Evolutionary conservation across 53 echinoderm and acorn worm genomes (phyloP).

Genomic region (Stichopus horrens): DNA sequence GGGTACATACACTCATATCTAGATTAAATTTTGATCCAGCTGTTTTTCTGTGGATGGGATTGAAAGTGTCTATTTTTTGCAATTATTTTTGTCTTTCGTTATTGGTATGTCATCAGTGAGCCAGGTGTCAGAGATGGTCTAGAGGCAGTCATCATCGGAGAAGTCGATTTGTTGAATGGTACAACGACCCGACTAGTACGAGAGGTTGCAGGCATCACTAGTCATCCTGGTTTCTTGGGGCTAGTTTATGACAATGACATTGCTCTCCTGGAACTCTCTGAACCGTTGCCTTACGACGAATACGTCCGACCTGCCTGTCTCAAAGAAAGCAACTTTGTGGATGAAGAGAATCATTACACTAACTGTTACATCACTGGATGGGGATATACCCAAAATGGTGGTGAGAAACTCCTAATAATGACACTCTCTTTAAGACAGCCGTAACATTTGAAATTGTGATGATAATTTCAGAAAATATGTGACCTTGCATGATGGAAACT

Average conservation of each 20-base stretch:
- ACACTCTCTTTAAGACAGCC: neutral
- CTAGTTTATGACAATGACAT: slow-evolving; percentile 41
- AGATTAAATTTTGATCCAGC: too few relatives aligned
- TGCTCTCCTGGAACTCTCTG: slow-evolving; percentile 54
- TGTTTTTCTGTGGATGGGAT: too few relatives aligned
- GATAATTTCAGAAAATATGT: neutral
- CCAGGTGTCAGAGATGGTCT: slow-evolving; percentile 22
- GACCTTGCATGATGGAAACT: too few relatives aligned
- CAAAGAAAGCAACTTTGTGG: neutral
- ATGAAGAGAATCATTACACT: slow-evolving; percentile 3
- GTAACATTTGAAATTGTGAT: neutral
- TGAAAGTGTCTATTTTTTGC: too few relatives aligned
- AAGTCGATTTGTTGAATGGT: slow-evolving; percentile 19
- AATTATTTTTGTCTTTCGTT: too few relatives aligned
- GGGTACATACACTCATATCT: too few relatives aligned
- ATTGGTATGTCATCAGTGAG: neutral
- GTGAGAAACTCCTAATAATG: neutral
- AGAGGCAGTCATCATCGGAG: slow-evolving; percentile 45
- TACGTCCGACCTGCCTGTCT: slow-evolving; percentile 51
- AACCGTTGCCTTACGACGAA: slow-evolving; percentile 35
- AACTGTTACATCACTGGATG: slow-evolving; percentile 60
- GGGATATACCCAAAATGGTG: slow-evolving; percentile 14
- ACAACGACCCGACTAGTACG: slow-evolving; percentile 22
- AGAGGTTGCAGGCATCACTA: slow-evolving; percentile 35
- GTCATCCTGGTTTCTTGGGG: slow-evolving; percentile 47